Percentiles rank a stretch among this genome's conserved stretches.
Evolutionary conservation across 1,140 invertebrate genomes (phyloP).

Genomic region (Paraescarpia echinospica): DNA sequence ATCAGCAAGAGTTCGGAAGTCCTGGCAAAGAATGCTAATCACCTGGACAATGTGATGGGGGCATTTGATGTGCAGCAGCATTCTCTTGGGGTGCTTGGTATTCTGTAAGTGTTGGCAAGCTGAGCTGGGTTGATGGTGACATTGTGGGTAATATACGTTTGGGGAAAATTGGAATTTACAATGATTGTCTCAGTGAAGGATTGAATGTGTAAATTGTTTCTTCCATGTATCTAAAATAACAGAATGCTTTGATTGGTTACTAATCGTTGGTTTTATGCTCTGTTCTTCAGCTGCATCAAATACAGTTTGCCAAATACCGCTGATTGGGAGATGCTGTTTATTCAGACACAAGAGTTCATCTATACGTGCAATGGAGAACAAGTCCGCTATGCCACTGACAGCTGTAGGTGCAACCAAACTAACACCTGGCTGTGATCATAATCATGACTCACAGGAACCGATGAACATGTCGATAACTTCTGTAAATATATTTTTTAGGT

Average conservation of each 20-base stretch:
- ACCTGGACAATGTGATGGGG: conserved; percentile 85
- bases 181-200: too few relatives aligned
- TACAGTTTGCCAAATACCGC: conserved; percentile 50
- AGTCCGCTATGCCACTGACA: conserved; percentile 78
- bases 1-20: conserved; percentile 78
- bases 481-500: too few relatives aligned
- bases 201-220: background rate
- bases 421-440: conserved; percentile 17
- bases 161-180: too few relatives aligned
- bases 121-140: conserved; percentile 59
- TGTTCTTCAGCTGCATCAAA: conserved; percentile 46
- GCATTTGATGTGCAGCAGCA: conserved; percentile 86
- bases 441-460: background rate
- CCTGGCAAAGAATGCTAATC: conserved; percentile 77
- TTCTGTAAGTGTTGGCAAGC: conserved; percentile 67
- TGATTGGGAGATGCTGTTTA: conserved; percentile 60
- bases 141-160: conserved; percentile 15
- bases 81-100: conserved; percentile 81
- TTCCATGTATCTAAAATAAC: background rate
- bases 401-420: conserved; percentile 70
- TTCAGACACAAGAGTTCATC: conserved; percentile 79
- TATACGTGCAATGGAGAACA: conserved; percentile 82
- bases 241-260: background rate
- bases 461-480: background rate
- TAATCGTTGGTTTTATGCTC: background rate